Evolutionary conservation across 2,797 vertebrate genomes (phyloP).

Genomic region (Anisognathus igniventris): DNA sequence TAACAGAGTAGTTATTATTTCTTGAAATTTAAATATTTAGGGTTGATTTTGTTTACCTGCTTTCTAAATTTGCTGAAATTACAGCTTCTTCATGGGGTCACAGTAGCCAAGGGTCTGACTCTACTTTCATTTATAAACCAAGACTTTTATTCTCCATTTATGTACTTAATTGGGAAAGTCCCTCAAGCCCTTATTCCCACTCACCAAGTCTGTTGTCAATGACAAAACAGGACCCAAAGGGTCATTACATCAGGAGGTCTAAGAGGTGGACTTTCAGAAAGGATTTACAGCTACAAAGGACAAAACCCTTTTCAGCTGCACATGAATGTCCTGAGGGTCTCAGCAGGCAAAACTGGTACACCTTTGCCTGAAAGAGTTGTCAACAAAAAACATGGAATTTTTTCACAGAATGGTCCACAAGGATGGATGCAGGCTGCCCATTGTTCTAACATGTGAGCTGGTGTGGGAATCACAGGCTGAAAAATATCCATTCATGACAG

Average conservation of each 20-base stretch:
- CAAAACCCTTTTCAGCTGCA: background rate
- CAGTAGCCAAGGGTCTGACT: background rate
- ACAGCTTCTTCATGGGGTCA: background rate
- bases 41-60: background rate
- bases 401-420: background rate
- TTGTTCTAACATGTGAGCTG: fast-evolving
- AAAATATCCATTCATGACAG: background rate
- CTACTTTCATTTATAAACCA: background rate
- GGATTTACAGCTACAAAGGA: background rate
- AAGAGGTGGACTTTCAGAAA: background rate
- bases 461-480: background rate
- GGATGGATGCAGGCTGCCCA: background rate
- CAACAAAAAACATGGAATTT: background rate
- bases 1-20: background rate
- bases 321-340: background rate
- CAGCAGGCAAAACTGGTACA: background rate
- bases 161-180: background rate
- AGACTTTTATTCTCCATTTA: background rate
- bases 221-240: background rate
- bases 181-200: background rate
- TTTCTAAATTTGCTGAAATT: background rate
- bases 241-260: background rate
- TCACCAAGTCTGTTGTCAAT: background rate
- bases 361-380: background rate
- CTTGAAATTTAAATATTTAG: background rate